Conservation (phyloP, 2,113 vertebrate genomes). For the Condylura cristata region DNA sequence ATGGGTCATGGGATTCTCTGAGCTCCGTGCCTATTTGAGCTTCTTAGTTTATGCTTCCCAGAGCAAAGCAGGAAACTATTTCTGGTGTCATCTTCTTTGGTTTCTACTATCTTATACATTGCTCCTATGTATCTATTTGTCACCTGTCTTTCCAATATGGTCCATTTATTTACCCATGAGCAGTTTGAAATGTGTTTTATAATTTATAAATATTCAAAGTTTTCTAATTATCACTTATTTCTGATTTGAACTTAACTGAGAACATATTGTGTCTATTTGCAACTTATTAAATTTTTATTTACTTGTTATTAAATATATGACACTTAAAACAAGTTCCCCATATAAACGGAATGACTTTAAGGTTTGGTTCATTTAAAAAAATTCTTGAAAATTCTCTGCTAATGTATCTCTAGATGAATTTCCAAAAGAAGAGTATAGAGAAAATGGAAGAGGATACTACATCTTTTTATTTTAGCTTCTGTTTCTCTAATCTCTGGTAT, state of each 20-base stretch:
- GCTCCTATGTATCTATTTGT: background rate
- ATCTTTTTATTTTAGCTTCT: background rate
- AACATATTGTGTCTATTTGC: background rate
- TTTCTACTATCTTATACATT: background rate
- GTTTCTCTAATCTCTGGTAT: background rate
- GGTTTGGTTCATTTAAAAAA: background rate
- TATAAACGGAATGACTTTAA: conserved; percentile 9
- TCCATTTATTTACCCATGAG: conserved; percentile 2
- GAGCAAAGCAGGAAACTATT: no score
- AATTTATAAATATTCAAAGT: background rate
- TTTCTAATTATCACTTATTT: background rate
- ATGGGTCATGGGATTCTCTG: no score
- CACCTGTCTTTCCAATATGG: background rate
- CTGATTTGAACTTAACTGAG: background rate
- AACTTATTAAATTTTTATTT: conserved; percentile 1
- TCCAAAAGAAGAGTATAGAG: background rate
- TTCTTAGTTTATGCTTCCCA: background rate
- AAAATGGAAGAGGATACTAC: background rate
- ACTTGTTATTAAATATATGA: background rate
- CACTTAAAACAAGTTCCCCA: background rate
- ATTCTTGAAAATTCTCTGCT: background rate
- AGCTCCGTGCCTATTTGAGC: background rate
- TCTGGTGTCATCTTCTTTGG: background rate
- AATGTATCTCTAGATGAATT: background rate
- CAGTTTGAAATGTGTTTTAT: background rate